Evolutionary conservation across 2,113 vertebrate genomes (phyloP), one percentile per base, ranked within the genome.

Genomic region (Scartelaos histophorus): DNA sequence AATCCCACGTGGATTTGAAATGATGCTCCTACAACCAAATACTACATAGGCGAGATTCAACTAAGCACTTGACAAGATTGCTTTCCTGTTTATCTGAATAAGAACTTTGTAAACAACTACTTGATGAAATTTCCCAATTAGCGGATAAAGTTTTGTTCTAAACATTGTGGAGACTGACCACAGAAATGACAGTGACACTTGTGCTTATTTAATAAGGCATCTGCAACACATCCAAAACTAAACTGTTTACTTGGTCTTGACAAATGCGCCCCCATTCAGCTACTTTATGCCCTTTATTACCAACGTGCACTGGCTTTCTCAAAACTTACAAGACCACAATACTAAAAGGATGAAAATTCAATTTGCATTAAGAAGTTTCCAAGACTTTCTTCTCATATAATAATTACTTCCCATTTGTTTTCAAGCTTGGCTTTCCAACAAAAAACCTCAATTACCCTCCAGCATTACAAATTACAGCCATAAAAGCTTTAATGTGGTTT

Each of bases 201-300:
- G 2, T 73, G 69, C 81, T 75, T 66, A 66, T 69, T 80, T 79
- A 80, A 80, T 9, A 66, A 85, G 67, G 79, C 47, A 13, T 69
- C 71, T 21, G 81, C 64, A 72, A 61, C 16, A 13, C 35, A 46
- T 78, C 71, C 72, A 76, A 74, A 68, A 7, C 64, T 70, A 53
- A 80, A 82, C 34, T 3, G 69, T 87, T 82, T 74, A 79, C 75
- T 74, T 60, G 45, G 58, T 47, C 60, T 16, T 51, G 57, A 69
- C 71, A 74, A 66, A 25, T 16, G 62, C 16, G 60, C 57, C 62
- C 58, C 24, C 6, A 13, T 25, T 13, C n/a, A 80, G 68, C 45
- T 65, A 53, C 17, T 49, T n/a, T 11, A 19, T 21, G 46, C 13
- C 62, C 34, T 34, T 68, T 45, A 66, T 75, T 67, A 70, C 51